Conservation (phyloP, 2,113 vertebrate species). For the Otolemur garnettii region DNA sequence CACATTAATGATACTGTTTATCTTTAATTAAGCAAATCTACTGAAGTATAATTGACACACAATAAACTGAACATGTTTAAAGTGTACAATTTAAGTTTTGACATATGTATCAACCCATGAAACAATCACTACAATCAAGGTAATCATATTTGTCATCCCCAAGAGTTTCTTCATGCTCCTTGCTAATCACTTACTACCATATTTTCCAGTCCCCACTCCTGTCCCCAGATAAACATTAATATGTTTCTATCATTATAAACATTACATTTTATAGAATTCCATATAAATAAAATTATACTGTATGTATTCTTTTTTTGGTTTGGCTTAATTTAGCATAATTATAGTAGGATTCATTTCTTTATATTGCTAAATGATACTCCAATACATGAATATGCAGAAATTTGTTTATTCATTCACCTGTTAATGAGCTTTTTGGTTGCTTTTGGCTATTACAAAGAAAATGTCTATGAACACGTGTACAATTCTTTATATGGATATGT, state of each 20-base stretch:
- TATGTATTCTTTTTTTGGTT: not conserved
- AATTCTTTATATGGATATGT: not conserved
- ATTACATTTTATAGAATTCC: not conserved
- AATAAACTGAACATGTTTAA: not conserved
- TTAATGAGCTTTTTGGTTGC: not conserved
- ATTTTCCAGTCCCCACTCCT: not conserved
- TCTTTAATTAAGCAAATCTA: not conserved
- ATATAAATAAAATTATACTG: not conserved
- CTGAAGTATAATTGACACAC: not conserved
- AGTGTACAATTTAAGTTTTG: not conserved
- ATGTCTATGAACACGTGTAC: not conserved
- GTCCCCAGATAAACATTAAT: not conserved
- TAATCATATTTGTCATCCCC: not conserved
- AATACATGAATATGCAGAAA: not conserved
- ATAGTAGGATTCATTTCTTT: slow-evolving; percentile 4
- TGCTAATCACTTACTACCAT: not conserved
- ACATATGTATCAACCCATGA: not conserved
- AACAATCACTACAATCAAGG: not conserved
- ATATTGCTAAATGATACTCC: not conserved
- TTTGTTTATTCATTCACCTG: not conserved
- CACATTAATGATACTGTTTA: not conserved
- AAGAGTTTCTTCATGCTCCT: not conserved
- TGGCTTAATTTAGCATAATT: not conserved
- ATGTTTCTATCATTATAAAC: not conserved
- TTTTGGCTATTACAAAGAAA: not conserved